Percentiles rank a stretch among this genome's conserved stretches.
These are phyloP conservation scores for Chesias legatella DNA, from an alignment of 2,888 invertebrate species.

Conservation along the genomic window DNA sequence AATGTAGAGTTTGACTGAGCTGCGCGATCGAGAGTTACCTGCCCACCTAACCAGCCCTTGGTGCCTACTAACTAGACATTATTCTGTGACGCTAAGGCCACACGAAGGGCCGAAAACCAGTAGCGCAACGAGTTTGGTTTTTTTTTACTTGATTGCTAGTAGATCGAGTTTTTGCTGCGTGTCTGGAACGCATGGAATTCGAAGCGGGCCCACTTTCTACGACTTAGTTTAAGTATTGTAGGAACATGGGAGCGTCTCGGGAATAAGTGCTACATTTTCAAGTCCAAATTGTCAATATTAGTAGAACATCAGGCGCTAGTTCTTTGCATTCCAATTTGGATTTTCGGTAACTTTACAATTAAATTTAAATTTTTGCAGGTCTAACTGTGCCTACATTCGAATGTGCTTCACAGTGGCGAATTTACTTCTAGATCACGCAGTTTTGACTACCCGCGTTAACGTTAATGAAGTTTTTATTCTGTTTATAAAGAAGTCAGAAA, in stretches of 20 bases:
- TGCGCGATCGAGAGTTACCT: too few relatives aligned
- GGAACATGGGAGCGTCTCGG: background rate
- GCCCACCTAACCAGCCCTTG: slow-evolving; percentile 22
- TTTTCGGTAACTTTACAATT: too few relatives aligned
- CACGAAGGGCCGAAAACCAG: slow-evolving; percentile 8
- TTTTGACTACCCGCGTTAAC: too few relatives aligned
- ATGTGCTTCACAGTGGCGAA: too few relatives aligned
- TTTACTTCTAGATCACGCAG: too few relatives aligned
- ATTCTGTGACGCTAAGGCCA: slow-evolving; percentile 3
- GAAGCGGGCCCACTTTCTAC: background rate
- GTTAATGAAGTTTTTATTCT: too few relatives aligned
- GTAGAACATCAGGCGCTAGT: too few relatives aligned
- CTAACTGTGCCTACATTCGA: too few relatives aligned
- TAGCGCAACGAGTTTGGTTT: slow-evolving; percentile 1
- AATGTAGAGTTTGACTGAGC: slow-evolving; percentile 51
- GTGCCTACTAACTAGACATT: slow-evolving; percentile 4
- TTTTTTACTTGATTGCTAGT: background rate
- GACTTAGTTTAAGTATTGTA: background rate
- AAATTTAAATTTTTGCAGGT: too few relatives aligned
- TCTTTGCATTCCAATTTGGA: too few relatives aligned
- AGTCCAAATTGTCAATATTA: background rate
- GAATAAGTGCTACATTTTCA: background rate
- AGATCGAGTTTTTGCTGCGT: slow-evolving; percentile 3
- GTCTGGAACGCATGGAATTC: background rate
- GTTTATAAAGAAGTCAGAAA: too few relatives aligned